Evolutionary conservation across 1,140 invertebrate genomes (phyloP).

Genomic region (Drosophila watanabei): DNA sequence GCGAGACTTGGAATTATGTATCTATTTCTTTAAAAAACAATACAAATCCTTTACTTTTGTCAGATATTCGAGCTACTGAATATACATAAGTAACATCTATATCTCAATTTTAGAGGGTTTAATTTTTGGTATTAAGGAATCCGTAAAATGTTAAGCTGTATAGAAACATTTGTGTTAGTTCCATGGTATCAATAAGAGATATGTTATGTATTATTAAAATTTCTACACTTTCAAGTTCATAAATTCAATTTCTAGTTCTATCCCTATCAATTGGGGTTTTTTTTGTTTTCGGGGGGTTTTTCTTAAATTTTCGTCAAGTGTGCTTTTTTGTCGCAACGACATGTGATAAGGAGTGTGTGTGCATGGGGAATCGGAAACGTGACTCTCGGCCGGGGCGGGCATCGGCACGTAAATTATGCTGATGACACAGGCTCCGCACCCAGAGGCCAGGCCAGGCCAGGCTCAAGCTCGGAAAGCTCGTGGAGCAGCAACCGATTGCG

Average conservation of each 20-base stretch:
- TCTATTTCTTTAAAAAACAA: no score
- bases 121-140: background rate
- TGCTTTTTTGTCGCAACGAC: slow-evolving; percentile 11
- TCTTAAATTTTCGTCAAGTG: slow-evolving; percentile 5
- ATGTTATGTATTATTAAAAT: background rate
- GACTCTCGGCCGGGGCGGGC: slow-evolving; percentile 66
- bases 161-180: background rate
- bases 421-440: slow-evolving; percentile 52
- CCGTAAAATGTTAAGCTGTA: background rate
- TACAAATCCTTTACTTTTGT: background rate
- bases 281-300: background rate
- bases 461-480: slow-evolving; percentile 43
- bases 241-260: background rate
- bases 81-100: no score
- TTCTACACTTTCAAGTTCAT: background rate
- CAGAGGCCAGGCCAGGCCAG: slow-evolving; percentile 28
- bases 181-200: fast-evolving
- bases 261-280: no score
- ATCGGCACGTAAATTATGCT: slow-evolving; percentile 82
- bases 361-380: slow-evolving; percentile 62
- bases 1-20: no score
- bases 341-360: slow-evolving; percentile 55
- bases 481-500: slow-evolving; percentile 44
- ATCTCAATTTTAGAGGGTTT: background rate
- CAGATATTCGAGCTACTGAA: background rate